Conservation (phyloP, 2,113 vertebrate species). For the Delphinus delphis region DNA sequence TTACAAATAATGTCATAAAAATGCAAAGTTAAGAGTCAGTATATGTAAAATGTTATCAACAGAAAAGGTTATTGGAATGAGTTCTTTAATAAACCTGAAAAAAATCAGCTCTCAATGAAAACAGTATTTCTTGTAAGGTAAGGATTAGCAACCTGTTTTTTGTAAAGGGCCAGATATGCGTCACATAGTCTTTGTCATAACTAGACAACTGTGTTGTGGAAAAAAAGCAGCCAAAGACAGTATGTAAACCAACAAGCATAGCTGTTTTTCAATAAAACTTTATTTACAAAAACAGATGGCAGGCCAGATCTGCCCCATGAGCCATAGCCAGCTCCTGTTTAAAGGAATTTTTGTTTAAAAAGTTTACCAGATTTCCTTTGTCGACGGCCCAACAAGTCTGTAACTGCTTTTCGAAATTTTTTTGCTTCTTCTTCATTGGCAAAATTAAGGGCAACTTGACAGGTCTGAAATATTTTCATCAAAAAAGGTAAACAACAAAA, state of each 20-base stretch:
- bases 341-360: background rate
- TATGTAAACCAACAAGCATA: background rate
- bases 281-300: background rate
- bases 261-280: background rate
- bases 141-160: background rate
- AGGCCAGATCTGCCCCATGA: background rate
- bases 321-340: background rate
- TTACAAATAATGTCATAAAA: background rate
- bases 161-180: background rate
- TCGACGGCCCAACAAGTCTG: conserved; percentile 92
- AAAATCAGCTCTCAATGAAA: background rate
- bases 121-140: background rate
- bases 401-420: conserved; percentile 91
- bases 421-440: conserved; percentile 98
- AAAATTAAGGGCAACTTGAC: conserved; percentile 98
- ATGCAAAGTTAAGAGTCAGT: conserved; percentile 11
- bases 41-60: background rate
- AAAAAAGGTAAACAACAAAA: conserved; percentile 53
- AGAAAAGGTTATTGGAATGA: background rate
- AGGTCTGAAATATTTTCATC: conserved; percentile 85
- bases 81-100: background rate
- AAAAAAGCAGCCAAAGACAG: background rate
- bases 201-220: background rate
- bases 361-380: conserved; percentile 93
- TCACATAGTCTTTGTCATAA: background rate